Evolutionary conservation across 2,113 vertebrate species (phyloP), one percentile per base, ranked within the genome.

Genomic region (Cinclus cinclus): DNA sequence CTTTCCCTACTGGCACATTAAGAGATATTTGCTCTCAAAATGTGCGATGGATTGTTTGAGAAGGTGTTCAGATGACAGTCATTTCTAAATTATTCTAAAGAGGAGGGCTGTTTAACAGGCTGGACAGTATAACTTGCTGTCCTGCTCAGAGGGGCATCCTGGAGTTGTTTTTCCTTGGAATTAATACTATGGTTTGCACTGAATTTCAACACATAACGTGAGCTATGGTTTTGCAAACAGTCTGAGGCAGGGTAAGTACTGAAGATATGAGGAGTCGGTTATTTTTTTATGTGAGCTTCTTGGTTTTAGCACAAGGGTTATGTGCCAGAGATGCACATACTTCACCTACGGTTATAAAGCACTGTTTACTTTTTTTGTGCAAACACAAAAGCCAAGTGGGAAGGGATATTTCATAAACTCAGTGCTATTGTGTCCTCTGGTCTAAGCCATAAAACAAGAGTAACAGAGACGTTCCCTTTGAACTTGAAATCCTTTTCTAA

Each of bases 401-500:
- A 95, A 92, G 88, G 89, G 77, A 93, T 92, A 78, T 95, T 94
- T 89, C 84, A 95, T 94, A 96, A 94, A 95, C 41, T 87, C 90
- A n/a, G 33, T 73, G 88, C 96, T 96, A 80, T 96, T 96, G 89
- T 96, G 87, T 97, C 96, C 95, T 97, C 95, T 93, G 71, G 84
- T 97, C 92, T 95, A 96, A 94, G 94, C 96, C 84, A 65, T 97
- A 96, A 97, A 96, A 96, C 96, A 94, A 95, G 96, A 97, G 94
- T 90, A 96, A 96, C 91, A 89, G 90, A 96, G 87, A 96, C 23
- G 1, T 94, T 97, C 95, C 89, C 94, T 97, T 97, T 97, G 97
- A 97, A 97, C 96, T 96, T 96, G 95, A 97, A 97, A 95, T 97
- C 95, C 94, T 90, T 96, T 92, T 95, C 91, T 96, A 91, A 97